Evolutionary conservation across 2,888 invertebrate genomes (phyloP), one percentile per base, ranked within the genome.

Genomic region (Hyles lineata): DNA sequence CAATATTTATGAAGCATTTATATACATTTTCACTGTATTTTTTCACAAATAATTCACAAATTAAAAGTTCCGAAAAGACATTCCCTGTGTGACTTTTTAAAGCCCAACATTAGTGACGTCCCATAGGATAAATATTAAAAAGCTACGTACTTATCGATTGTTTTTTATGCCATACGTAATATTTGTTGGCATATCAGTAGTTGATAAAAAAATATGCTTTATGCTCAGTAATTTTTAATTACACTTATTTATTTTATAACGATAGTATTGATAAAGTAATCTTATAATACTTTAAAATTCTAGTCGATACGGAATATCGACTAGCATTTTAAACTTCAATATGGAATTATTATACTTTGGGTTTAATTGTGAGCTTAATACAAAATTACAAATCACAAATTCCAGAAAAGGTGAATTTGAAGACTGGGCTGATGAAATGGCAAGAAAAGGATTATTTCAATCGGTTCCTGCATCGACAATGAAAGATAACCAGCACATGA

Each of bases 341-440:
- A 19, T 7, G n/a, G n/a, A 7, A 7, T n/a, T 55, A 17, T 55
- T 55, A n/a, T n/a, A 55, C n/a, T 55, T 55, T 25, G 2, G 17
- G 15, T 43, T 43, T 17, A 61, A 25, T 25, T 29, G 29, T 29
- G 29, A 5, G 5, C 29, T 5, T 29, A 29, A 61, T 8, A 21
- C 9, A 25, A 0, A 61, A 11, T 21, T 32, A 52, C 25, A 58
- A 29, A n/a, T 32, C 9, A 21, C 8, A 25, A 55, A 76, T 85
- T 87, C 62, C 83, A 93, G 94, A 70, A 87, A 89, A 78, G 88
- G 79, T 23, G 92, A 92, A 79, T 82, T 92, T 61, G 91, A 92
- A 73, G 92, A 91, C 17, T 92, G 89, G 87, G 93, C 85, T 15
- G 91, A 93, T 72, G 93, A 94, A 84, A 94, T 94, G 93, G 93